phyloP scores from a whole-genome alignment of 1,140 invertebrate genomes.

The Papilio polyxenes region DNA sequence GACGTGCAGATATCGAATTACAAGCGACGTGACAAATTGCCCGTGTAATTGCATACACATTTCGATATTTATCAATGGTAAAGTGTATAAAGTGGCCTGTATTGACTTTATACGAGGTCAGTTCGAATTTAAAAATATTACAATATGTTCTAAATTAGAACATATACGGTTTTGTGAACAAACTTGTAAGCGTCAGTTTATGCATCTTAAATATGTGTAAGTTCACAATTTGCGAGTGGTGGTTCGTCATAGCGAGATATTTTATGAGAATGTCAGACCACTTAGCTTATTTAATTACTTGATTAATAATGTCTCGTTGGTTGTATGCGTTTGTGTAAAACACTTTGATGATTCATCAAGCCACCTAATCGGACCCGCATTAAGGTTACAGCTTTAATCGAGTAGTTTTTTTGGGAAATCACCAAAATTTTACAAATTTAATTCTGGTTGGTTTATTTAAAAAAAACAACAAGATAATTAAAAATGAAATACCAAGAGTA shows the following conservation, averaged over 20 bases:
- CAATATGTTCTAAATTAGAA: too few relatives aligned
- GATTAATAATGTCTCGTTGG: not conserved
- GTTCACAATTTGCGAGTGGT: not conserved
- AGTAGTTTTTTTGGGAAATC: too few relatives aligned
- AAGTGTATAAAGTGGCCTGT: not conserved
- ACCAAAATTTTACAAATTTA: too few relatives aligned
- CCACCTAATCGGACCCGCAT: too few relatives aligned
- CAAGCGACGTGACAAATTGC: conserved; percentile 28
- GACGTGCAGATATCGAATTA: conserved; percentile 27
- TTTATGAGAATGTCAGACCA: not conserved
- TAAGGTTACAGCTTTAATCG: too few relatives aligned
- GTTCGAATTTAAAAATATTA: not conserved
- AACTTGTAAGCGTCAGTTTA: too few relatives aligned
- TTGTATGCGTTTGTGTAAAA: not conserved
- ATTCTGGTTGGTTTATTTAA: too few relatives aligned
- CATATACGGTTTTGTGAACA: too few relatives aligned
- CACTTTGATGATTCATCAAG: too few relatives aligned
- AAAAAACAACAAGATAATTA: not conserved
- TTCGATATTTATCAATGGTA: conserved; percentile 7
- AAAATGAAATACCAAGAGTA: not conserved
- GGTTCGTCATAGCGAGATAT: not conserved
- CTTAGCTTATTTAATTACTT: not conserved
- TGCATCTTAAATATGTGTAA: too few relatives aligned
- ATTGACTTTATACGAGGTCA: not conserved
- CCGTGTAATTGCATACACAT: conserved; percentile 12